Evolutionary conservation across 2,113 vertebrate genomes (phyloP).

Genomic region (Eira barbara): DNA sequence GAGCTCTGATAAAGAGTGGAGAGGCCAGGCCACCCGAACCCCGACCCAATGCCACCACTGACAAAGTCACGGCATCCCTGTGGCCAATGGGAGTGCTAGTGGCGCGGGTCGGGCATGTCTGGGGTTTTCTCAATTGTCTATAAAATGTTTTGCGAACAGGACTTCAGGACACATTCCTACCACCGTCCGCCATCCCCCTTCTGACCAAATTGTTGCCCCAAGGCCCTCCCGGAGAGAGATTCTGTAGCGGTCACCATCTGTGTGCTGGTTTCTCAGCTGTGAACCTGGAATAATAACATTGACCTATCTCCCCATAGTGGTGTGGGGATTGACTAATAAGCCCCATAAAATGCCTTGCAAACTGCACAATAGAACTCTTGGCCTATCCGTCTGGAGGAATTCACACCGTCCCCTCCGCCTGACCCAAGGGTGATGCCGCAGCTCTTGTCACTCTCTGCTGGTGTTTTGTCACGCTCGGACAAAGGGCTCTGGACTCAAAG

Average conservation of each 20-base stretch:
- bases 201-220: background rate
- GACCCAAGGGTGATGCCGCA: background rate
- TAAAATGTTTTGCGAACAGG: background rate
- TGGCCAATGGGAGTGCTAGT: background rate
- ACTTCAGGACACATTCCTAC: background rate
- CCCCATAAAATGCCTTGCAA: background rate
- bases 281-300: background rate
- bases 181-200: background rate
- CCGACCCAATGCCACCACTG: background rate
- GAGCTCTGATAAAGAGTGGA: background rate
- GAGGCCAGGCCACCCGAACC: too few relatives aligned
- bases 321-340: background rate
- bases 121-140: background rate
- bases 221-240: background rate
- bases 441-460: background rate
- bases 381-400: background rate
- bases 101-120: too few relatives aligned
- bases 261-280: background rate
- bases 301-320: background rate
- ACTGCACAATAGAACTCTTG: background rate
- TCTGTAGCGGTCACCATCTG: background rate
- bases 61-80: background rate
- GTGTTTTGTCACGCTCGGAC: slow-evolving; percentile 17
- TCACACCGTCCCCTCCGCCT: background rate
- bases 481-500: slow-evolving; percentile 52